Conservation (phyloP, 2,888 invertebrate genomes). For the Punctoribates punctum region DNA sequence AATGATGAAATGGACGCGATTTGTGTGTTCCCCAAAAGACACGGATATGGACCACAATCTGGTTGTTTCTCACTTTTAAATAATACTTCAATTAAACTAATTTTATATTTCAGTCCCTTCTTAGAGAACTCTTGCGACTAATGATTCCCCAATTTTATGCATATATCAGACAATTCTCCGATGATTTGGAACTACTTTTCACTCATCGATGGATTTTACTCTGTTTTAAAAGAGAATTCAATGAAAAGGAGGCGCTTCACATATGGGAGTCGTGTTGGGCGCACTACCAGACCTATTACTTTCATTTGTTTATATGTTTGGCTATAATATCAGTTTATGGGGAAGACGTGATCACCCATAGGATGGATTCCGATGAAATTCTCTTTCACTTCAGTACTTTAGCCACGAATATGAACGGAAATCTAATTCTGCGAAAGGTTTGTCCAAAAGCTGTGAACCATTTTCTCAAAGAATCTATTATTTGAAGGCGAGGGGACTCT, state of each 20-base stretch:
- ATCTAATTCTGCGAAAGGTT: slow-evolving; percentile 76
- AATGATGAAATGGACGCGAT: slow-evolving; percentile 82
- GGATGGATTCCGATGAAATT: slow-evolving; percentile 89
- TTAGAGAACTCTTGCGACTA: slow-evolving; percentile 78
- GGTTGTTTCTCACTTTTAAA: slow-evolving; percentile 50
- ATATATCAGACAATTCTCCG: slow-evolving; percentile 75
- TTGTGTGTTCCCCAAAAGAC: slow-evolving; percentile 89
- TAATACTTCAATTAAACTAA: slow-evolving; percentile 45
- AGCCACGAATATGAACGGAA: slow-evolving; percentile 96
- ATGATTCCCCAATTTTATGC: slow-evolving; percentile 87
- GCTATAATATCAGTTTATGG: slow-evolving; percentile 86
- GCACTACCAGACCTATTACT: slow-evolving; percentile 91
- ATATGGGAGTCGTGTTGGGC: slow-evolving; percentile 99
- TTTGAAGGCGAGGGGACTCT: slow-evolving; percentile 72
- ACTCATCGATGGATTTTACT: slow-evolving; percentile 92
- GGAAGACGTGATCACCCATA: slow-evolving; percentile 81
- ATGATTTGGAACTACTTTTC: slow-evolving; percentile 83
- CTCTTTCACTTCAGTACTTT: slow-evolving; percentile 88
- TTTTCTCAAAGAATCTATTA: neutral
- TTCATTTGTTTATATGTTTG: slow-evolving; percentile 88
- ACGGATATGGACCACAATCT: slow-evolving; percentile 90
- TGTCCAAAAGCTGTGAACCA: slow-evolving; percentile 25
- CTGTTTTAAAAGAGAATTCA: slow-evolving; percentile 89
- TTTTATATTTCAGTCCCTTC: slow-evolving; percentile 47
- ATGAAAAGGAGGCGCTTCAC: slow-evolving; percentile 76